Percentiles rank a stretch among this genome's conserved stretches.
Conservation (phyloP, 2,797 vertebrate species). For the Diglossa cyanea region DNA sequence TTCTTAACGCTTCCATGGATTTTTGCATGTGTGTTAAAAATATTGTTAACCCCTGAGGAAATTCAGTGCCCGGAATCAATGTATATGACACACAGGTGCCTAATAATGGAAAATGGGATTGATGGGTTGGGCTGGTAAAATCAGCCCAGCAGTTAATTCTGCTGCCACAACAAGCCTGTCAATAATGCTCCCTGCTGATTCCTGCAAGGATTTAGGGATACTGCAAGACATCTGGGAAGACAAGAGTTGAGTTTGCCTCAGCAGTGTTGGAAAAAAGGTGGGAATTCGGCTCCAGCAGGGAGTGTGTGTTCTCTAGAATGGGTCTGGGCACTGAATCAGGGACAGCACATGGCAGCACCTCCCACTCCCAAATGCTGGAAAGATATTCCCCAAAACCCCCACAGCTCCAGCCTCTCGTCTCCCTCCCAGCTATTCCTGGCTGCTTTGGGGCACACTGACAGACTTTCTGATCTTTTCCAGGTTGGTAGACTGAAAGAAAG, state of each 20-base stretch:
- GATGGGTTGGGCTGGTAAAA: constrained; percentile 65
- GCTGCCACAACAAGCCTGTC: constrained; percentile 44
- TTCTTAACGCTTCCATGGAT: constrained; percentile 67
- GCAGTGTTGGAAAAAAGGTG: not conserved
- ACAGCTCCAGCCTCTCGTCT: not conserved
- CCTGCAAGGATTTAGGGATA: not conserved
- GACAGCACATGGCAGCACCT: not conserved
- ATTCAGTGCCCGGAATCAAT: constrained; percentile 60
- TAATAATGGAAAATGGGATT: constrained; percentile 63
- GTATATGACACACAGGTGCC: constrained; percentile 50
- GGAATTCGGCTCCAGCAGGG: not conserved
- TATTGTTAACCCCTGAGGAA: constrained; percentile 56
- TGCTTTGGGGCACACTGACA: not conserved
- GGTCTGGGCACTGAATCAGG: not conserved
- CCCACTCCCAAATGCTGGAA: not conserved
- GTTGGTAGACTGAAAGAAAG: not conserved
- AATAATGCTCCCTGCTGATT: constrained; percentile 53
- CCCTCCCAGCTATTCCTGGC: not conserved
- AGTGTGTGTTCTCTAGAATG: not conserved
- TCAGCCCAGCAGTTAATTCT: constrained; percentile 67
- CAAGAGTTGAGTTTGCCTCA: not conserved
- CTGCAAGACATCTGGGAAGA: not conserved
- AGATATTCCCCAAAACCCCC: not conserved
- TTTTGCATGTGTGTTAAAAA: constrained; percentile 32
- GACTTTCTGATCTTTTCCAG: not conserved